phyloP scores from a whole-genome alignment of 2,888 invertebrate species.

The Chirona hameri region DNA sequence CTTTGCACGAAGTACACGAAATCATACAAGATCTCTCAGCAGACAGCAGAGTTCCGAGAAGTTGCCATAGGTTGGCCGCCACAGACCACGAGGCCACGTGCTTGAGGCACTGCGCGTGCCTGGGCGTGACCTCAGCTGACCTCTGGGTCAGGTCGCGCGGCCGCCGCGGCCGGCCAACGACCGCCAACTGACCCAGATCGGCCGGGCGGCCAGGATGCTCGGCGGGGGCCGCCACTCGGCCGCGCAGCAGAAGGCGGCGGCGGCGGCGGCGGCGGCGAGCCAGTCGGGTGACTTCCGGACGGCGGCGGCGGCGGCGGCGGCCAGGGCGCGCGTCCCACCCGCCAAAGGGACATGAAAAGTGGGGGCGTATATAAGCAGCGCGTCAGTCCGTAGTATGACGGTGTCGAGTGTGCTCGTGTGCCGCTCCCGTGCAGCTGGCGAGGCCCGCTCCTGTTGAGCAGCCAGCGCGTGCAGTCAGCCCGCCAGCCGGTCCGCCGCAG shows the following conservation, averaged over 20 bases:
- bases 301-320: not conserved
- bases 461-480: too few species aligned
- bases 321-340: not conserved
- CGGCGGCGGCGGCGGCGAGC: not conserved
- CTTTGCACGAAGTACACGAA: too few species aligned
- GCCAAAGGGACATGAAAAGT: conserved; percentile 12
- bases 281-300: not conserved
- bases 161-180: conserved; percentile 4
- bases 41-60: too few species aligned
- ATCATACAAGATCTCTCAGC: too few species aligned
- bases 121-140: not conserved
- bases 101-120: not conserved
- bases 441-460: not conserved
- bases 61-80: not conserved
- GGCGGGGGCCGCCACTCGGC: conserved; percentile 5
- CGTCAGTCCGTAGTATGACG: not conserved
- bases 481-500: not conserved
- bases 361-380: conserved; percentile 26
- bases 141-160: not conserved
- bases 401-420: not conserved
- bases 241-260: conserved; percentile 24
- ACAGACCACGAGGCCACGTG: not conserved
- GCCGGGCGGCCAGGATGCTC: not conserved
- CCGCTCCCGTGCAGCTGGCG: not conserved
- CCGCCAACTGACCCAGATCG: not conserved